These are phyloP conservation scores for Amblyopsis rosae DNA, from an alignment of 2,113 vertebrate genomes.

Conservation along the genomic window DNA sequence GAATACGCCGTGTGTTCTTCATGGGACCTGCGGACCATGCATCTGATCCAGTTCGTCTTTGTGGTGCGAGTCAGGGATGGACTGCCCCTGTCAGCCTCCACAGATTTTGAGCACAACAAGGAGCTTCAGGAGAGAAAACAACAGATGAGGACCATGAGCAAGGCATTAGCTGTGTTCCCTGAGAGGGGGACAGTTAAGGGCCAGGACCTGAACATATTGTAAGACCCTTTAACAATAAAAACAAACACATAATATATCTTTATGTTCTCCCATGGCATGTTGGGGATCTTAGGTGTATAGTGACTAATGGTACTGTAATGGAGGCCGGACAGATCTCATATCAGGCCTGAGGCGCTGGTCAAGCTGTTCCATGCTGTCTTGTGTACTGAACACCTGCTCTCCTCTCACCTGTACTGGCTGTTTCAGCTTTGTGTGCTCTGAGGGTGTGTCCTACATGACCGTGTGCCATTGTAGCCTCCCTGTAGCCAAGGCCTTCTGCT, in stretches of 20 bases:
- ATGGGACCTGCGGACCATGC: conserved; percentile 83
- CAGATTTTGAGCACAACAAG: conserved; percentile 87
- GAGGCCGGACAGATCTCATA: background rate
- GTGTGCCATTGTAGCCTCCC: conserved; percentile 87
- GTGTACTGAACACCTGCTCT: conserved; percentile 60
- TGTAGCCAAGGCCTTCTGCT: conserved; percentile 89
- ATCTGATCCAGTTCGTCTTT: conserved; percentile 94
- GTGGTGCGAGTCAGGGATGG: conserved; percentile 93
- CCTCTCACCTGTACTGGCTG: conserved; percentile 17
- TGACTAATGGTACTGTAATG: conserved; percentile 1
- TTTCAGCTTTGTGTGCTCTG: conserved; percentile 84
- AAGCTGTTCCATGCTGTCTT: conserved; percentile 42
- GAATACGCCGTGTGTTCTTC: conserved; percentile 79
- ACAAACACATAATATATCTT: too few species aligned
- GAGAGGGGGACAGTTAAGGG: conserved; percentile 82
- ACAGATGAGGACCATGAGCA: conserved; percentile 83
- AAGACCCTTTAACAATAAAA: conserved; percentile 51
- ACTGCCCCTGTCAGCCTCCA: conserved; percentile 96
- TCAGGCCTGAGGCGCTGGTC: conserved; percentile 18
- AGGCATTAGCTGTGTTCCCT: conserved; percentile 74
- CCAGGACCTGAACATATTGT: conserved; percentile 85
- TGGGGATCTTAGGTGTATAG: background rate
- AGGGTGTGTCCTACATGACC: conserved; percentile 88
- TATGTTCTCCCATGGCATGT: too few species aligned
- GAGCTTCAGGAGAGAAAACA: conserved; percentile 89